Evolutionary conservation across 2,113 vertebrate genomes (phyloP).

Genomic region (Ginglymostoma cirratum): DNA sequence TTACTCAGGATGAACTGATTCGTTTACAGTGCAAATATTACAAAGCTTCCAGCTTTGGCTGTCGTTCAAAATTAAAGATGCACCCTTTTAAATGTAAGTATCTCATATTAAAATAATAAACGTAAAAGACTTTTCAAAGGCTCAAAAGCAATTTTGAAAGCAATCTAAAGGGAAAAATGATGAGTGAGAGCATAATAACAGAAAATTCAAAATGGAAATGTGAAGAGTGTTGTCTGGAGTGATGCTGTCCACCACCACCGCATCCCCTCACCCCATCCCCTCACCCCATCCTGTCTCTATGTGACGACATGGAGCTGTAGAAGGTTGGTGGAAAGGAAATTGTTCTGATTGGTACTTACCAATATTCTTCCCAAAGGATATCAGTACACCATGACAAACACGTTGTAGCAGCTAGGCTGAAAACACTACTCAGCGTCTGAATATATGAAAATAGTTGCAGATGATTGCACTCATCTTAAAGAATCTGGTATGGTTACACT

Average conservation of each 20-base stretch:
- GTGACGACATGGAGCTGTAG: neutral
- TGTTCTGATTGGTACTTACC: neutral
- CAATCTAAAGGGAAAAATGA: neutral
- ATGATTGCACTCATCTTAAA: neutral
- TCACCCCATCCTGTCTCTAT: neutral
- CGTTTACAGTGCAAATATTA: neutral
- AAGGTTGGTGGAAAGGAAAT: neutral
- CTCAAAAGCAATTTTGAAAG: neutral
- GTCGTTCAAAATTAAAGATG: neutral
- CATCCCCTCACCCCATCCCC: neutral
- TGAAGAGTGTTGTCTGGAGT: neutral
- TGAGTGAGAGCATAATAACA: neutral
- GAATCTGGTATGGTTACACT: neutral
- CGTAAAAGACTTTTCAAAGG: neutral
- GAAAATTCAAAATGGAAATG: neutral
- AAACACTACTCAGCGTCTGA: neutral
- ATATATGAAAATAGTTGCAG: neutral
- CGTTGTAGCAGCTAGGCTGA: neutral
- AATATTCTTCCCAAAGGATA: neutral
- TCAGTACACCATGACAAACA: neutral
- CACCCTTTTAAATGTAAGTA: neutral
- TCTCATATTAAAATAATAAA: neutral
- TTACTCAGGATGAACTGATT: neutral
- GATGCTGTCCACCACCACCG: no score
- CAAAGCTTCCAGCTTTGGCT: neutral